Percentiles rank a stretch among this genome's conserved stretches.
Evolutionary conservation across 2,113 vertebrate genomes (phyloP).

Genomic region (Parotia lawesii): DNA sequence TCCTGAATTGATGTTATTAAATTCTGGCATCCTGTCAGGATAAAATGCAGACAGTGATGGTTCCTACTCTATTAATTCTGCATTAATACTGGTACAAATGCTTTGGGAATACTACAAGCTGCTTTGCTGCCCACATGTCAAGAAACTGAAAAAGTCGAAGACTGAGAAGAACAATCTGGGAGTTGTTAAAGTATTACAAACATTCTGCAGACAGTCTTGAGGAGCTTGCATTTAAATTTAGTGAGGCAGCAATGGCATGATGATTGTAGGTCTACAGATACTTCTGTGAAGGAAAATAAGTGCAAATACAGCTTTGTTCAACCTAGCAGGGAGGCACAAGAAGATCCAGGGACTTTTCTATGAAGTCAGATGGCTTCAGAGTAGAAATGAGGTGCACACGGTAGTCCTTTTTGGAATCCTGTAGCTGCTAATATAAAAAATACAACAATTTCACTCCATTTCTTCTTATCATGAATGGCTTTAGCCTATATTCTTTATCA

Average conservation of each 20-base stretch:
- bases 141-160: not conserved
- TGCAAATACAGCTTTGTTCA: not conserved
- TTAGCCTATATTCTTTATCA: not conserved
- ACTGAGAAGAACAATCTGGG: not conserved
- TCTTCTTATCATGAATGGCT: not conserved
- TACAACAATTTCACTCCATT: not conserved
- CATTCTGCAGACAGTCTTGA: not conserved
- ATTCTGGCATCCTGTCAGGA: not conserved
- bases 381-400: not conserved
- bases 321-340: not conserved
- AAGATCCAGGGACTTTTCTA: not conserved
- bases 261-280: not conserved
- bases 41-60: not conserved
- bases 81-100: not conserved
- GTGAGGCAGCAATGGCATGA: not conserved
- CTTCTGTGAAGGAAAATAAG: not conserved
- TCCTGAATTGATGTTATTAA: not conserved
- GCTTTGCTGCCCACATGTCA: not conserved
- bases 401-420: not conserved
- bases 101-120: not conserved
- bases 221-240: not conserved
- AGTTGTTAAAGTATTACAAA: not conserved
- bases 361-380: not conserved
- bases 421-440: not conserved
- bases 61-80: not conserved